phyloP scores from a whole-genome alignment of 1,140 invertebrate species.

The Epicauta chinensis region DNA sequence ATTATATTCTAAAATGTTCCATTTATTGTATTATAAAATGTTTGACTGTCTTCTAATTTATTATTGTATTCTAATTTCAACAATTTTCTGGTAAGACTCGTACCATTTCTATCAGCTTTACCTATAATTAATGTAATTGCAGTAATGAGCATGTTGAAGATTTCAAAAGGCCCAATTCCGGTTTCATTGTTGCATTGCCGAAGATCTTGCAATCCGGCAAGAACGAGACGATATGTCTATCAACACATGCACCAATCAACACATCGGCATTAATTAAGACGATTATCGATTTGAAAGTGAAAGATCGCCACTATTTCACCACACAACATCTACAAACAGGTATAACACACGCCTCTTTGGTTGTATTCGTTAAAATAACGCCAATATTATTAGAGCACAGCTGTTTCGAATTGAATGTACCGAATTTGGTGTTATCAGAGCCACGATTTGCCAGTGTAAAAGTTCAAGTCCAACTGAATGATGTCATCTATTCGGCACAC shows the following conservation, averaged over 20 bases:
- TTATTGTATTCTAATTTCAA: no score
- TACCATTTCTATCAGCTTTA: no score
- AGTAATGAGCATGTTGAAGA: constrained; percentile 8
- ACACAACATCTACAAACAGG: constrained; percentile 26
- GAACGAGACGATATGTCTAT: constrained; percentile 35
- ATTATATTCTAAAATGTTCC: no score
- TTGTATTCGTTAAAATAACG: no score
- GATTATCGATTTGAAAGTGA: constrained; percentile 32
- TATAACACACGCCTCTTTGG: no score
- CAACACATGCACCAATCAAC: constrained; percentile 20
- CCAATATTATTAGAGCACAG: constrained; percentile 28
- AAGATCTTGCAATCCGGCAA: constrained; percentile 28
- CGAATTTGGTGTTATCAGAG: constrained; percentile 17
- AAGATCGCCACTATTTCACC: constrained; percentile 25
- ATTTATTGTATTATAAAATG: no score
- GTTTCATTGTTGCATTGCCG: constrained; percentile 31
- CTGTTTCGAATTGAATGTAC: constrained; percentile 32
- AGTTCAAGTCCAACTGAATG: constrained; percentile 44
- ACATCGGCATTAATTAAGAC: constrained; percentile 18
- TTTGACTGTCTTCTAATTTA: no score
- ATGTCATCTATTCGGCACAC: constrained; percentile 45
- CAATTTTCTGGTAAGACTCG: no score
- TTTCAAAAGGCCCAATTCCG: constrained; percentile 14
- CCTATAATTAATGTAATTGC: neutral
- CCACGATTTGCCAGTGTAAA: constrained; percentile 32